Percentiles rank a stretch among this genome's conserved stretches.
Evolutionary conservation across 2,797 vertebrate genomes (phyloP).

Genomic region (Channa striata): DNA sequence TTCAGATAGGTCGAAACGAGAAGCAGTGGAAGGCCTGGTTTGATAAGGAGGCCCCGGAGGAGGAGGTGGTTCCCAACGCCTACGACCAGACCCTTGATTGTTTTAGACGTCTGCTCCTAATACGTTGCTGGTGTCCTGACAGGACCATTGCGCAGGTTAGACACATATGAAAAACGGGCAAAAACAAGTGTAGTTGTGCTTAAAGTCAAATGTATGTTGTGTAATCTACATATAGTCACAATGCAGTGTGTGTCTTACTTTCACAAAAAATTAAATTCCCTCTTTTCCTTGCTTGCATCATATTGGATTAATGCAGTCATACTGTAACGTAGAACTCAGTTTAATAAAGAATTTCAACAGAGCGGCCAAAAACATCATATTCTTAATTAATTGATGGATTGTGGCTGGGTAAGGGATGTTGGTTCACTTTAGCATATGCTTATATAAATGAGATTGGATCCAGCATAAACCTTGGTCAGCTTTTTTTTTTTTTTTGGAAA

Average conservation of each 20-base stretch:
- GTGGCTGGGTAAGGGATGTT: neutral
- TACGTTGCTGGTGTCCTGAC: conserved; percentile 97
- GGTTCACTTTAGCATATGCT: neutral
- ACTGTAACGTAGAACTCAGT: neutral
- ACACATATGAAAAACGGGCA: neutral
- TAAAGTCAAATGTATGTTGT: neutral
- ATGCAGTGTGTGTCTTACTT: neutral
- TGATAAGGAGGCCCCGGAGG: conserved; percentile 95
- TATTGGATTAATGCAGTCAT: neutral
- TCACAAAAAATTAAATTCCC: neutral
- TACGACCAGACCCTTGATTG: conserved; percentile 92
- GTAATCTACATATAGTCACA: neutral
- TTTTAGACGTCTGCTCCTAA: conserved; percentile 92
- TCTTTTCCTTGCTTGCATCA: neutral
- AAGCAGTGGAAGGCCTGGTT: conserved; percentile 97
- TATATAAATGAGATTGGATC: conserved; percentile 23
- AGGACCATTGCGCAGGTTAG: conserved; percentile 96
- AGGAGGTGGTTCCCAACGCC: conserved; percentile 89
- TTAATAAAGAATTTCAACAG: neutral
- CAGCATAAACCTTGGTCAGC: conserved; percentile 5
- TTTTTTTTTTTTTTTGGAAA: conserved; percentile 21
- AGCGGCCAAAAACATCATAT: neutral
- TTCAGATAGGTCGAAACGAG: conserved; percentile 90
- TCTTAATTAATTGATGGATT: conserved; percentile 4
- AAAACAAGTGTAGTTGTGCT: neutral